A percentile compares a stretch with the other conserved stretches of the same genome.
phyloP scores from a whole-genome alignment of 2,797 vertebrate species.

The Macrochelys suwanniensis region DNA sequence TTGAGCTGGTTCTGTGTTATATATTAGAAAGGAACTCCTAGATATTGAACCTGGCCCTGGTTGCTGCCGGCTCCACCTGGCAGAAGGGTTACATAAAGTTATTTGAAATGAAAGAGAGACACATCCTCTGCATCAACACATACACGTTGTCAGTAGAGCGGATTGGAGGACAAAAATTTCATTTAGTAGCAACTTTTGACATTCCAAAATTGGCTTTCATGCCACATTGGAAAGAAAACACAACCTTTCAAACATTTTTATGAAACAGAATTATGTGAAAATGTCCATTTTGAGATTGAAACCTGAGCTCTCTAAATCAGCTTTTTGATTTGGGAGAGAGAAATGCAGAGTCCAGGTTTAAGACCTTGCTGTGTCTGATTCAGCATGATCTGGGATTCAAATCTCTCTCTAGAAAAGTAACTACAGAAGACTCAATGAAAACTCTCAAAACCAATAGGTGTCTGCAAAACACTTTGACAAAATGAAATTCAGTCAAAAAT shows the following conservation, averaged over 20 bases:
- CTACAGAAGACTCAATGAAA: neutral
- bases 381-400: neutral
- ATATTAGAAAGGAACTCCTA: too few relatives aligned
- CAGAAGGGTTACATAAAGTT: too few relatives aligned
- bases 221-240: neutral
- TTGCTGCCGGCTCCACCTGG: too few relatives aligned
- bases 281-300: neutral
- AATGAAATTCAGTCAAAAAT: neutral
- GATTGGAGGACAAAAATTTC: neutral
- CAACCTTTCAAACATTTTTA: neutral
- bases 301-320: neutral
- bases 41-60: too few relatives aligned
- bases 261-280: neutral
- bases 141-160: neutral
- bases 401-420: neutral
- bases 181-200: neutral
- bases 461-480: neutral
- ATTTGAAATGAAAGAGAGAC: neutral
- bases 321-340: neutral
- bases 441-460: neutral
- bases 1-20: too few relatives aligned
- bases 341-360: neutral
- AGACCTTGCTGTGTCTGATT: neutral
- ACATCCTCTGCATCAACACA: neutral
- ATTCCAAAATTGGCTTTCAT: neutral